phyloP scores from a whole-genome alignment of 2,888 invertebrate genomes.

The Tenthredo notha region DNA sequence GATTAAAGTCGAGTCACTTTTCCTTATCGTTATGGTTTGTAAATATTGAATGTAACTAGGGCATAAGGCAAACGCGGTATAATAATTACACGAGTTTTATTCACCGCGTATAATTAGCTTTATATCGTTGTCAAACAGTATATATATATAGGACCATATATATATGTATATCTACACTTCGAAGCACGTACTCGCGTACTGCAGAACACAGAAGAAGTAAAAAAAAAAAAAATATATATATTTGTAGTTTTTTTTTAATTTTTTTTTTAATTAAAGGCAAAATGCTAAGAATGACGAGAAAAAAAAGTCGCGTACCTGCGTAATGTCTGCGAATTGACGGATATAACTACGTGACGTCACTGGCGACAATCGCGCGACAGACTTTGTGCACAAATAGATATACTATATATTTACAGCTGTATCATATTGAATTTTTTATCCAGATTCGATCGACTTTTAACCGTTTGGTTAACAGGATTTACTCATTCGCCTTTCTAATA shows the following conservation, averaged over 20 bases:
- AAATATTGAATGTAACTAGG: slow-evolving; percentile 46
- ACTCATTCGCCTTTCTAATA: slow-evolving; percentile 17
- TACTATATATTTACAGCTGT: not conserved
- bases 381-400: not conserved
- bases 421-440: not conserved
- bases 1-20: slow-evolving; percentile 20
- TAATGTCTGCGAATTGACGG: not conserved
- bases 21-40: slow-evolving; percentile 40
- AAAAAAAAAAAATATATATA: not conserved
- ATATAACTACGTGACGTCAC: slow-evolving; percentile 26
- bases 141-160: not conserved
- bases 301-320: not conserved
- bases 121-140: not conserved
- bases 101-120: slow-evolving; percentile 9
- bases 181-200: not conserved
- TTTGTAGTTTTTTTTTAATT: not conserved
- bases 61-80: not conserved
- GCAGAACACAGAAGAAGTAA: not conserved
- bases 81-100: not conserved
- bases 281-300: not conserved
- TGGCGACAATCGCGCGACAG: not conserved
- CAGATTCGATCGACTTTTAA: slow-evolving; percentile 15
- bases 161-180: no score
- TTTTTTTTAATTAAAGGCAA: not conserved
- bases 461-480: not conserved